Evolutionary conservation across 2,888 invertebrate genomes (phyloP).

Genomic region (Malacosoma neustria): DNA sequence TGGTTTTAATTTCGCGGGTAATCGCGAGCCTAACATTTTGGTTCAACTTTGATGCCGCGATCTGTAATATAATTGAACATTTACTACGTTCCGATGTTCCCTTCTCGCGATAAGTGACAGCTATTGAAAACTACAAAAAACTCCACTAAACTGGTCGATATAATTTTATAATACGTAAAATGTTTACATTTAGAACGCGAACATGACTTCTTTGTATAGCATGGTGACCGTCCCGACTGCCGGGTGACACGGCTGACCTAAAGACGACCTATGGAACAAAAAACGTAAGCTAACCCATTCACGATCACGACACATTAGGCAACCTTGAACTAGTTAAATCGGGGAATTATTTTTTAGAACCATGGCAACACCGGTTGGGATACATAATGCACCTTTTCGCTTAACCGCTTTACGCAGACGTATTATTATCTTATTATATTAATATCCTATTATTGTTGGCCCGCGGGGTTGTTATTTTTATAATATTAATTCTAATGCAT

Average conservation of each 20-base stretch:
- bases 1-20: no score
- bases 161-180: background rate
- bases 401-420: constrained; percentile 54
- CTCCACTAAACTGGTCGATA: no score
- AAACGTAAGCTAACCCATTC: constrained; percentile 62
- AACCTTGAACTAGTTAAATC: constrained; percentile 69
- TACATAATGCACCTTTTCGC: constrained; percentile 48
- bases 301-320: constrained; percentile 34
- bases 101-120: no score
- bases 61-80: no score
- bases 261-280: constrained; percentile 56
- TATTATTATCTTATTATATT: constrained; percentile 68
- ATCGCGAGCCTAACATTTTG: no score
- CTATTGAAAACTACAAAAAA: no score
- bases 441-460: constrained; percentile 36
- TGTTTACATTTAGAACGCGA: constrained; percentile 12
- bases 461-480: constrained; percentile 17
- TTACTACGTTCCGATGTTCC: no score
- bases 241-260: constrained; percentile 59
- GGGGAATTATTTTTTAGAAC: constrained; percentile 46
- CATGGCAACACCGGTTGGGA: constrained; percentile 45
- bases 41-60: no score
- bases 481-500: background rate
- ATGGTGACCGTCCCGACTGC: constrained; percentile 40
- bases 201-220: constrained; percentile 41